Evolutionary conservation across 1,140 invertebrate species (phyloP), one percentile per base, ranked within the genome.

Genomic region (Mactra quadrangularis): DNA sequence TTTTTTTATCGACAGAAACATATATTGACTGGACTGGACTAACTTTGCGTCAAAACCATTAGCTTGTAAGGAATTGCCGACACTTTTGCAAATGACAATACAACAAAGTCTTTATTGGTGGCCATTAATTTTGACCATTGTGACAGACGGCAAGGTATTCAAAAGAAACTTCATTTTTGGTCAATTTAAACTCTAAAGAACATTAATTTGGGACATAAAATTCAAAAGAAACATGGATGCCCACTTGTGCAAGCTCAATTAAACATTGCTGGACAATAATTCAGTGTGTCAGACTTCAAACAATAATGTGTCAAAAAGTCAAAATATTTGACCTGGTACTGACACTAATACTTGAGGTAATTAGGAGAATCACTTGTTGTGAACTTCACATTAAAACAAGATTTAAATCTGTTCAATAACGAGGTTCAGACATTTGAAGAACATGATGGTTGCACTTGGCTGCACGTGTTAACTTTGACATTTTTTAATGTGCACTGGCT

Each of bases 121-220:
- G 22, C 77, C 64, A 81, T 81, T 81, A 71, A 71, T 47, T 31
- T 35, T 17, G 9, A 15, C 4, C 50, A 53, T 19, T 22, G 22
- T 59, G 47, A 70, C 66, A 41, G 68, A 17, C 31, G 47, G 22
- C 64, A 47, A 22, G 25, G 35, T 45, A 31, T 55, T 50, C 50
- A 60, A 31, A 29, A 52, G 55, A 81, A 71, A 71, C 27, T 59
- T 45, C n/a, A 57, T 38, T 68, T 71, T 81, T 47, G 77, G 52
- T 81, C 77, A 70, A 81, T 81, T 81, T 57, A 70, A 62, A 53
- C 64, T 50, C 29, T 71, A 59, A 81, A 47, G 45, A 47, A 81
- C 64, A 81, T 70, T 68, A 81, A 81, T 71, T 70, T 60, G 15
- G 9, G 25, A 31, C 60, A 45, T 31, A 50, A 68, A 68, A 41